These are phyloP conservation scores for Carassius auratus DNA, from an alignment of 2,113 vertebrate species.

Conservation along the genomic window DNA sequence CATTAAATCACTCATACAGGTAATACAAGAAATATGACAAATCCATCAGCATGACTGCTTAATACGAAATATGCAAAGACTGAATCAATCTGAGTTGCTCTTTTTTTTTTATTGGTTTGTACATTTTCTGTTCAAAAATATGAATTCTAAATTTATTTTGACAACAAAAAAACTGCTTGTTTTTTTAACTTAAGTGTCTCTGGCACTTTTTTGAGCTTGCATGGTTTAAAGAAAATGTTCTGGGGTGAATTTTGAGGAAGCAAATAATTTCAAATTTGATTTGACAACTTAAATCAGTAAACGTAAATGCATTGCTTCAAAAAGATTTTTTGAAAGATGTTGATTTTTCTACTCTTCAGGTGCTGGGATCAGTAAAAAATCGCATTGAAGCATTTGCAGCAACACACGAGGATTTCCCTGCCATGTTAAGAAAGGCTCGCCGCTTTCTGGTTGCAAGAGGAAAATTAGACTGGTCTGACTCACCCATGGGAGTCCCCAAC, in stretches of 20 bases:
- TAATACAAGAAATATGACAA: slow-evolving; percentile 58
- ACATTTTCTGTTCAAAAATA: neutral
- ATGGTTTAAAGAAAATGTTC: neutral
- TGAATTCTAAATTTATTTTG: neutral
- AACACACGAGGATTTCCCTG: slow-evolving; percentile 89
- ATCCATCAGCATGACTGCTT: neutral
- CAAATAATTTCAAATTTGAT: neutral
- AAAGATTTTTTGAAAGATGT: neutral
- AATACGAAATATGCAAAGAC: neutral
- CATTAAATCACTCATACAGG: slow-evolving; percentile 96
- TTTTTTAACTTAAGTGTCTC: neutral
- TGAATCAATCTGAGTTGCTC: neutral
- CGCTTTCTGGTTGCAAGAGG: slow-evolving; percentile 91
- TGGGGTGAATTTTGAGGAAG: neutral
- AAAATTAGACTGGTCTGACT: slow-evolving; percentile 86
- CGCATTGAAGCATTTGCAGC: slow-evolving; percentile 92
- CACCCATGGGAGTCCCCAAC: slow-evolving; percentile 67
- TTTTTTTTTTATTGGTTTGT: neutral
- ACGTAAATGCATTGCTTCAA: neutral
- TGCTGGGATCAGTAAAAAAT: slow-evolving; percentile 94
- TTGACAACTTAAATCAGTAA: neutral
- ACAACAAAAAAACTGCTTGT: neutral
- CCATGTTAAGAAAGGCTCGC: slow-evolving; percentile 89
- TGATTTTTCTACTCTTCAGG: slow-evolving; percentile 70
- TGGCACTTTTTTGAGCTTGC: neutral